These are phyloP conservation scores for Cavia aperea DNA, from an alignment of 2,113 vertebrate genomes.

Conservation along the genomic window DNA sequence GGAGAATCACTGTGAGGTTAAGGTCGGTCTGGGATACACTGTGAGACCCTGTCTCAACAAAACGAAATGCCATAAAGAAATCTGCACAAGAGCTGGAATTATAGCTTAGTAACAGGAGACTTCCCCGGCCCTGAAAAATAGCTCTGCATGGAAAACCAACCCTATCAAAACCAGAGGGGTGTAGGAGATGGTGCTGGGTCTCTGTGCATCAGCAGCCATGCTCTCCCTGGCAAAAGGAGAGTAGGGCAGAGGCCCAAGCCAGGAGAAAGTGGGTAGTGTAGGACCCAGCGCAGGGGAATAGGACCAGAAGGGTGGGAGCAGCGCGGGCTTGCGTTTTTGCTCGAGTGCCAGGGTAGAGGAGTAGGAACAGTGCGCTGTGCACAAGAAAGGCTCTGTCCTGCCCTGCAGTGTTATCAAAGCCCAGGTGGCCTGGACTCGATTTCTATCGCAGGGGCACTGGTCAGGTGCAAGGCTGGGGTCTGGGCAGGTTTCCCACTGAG, in stretches of 20 bases:
- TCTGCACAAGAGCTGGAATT: neutral
- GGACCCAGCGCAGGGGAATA: neutral
- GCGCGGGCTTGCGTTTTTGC: neutral
- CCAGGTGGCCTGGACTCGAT: neutral
- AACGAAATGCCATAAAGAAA: neutral
- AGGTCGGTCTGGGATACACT: neutral
- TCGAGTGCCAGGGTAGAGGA: neutral
- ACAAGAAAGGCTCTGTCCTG: neutral
- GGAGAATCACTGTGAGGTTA: neutral
- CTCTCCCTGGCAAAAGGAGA: neutral
- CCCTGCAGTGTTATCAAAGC: neutral
- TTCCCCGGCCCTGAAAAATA: neutral
- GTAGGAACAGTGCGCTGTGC: neutral
- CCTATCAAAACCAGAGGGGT: accelerated
- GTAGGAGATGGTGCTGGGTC: neutral
- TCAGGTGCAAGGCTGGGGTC: neutral
- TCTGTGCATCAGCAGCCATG: neutral
- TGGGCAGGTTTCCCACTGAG: neutral
- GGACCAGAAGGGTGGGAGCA: neutral
- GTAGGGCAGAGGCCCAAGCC: neutral
- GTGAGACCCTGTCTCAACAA: neutral
- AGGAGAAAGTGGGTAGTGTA: no score
- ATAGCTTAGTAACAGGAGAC: neutral
- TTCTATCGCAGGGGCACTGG: neutral
- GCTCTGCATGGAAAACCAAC: neutral